phyloP scores from a whole-genome alignment of 2,797 vertebrate genomes.

The Characodon lateralis region DNA sequence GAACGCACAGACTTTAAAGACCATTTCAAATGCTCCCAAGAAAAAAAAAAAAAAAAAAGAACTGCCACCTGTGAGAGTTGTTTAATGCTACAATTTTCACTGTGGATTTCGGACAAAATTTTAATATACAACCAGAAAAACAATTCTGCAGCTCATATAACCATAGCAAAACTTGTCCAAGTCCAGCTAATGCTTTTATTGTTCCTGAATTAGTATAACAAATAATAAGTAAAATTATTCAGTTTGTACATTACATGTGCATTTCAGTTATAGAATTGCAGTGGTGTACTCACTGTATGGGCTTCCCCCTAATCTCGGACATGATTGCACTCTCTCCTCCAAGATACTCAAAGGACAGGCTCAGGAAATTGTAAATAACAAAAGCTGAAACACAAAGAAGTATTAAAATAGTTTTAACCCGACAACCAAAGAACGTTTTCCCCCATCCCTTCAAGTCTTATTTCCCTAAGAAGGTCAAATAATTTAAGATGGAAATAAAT shows the following conservation, averaged over 20 bases:
- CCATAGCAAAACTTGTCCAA: not conserved
- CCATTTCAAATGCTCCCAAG: constrained; percentile 17
- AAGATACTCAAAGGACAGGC: constrained; percentile 96
- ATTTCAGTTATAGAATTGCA: not conserved
- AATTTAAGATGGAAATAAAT: constrained; percentile 34
- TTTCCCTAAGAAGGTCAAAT: constrained; percentile 54
- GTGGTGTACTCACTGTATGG: constrained; percentile 84
- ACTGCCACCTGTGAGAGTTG: constrained; percentile 24
- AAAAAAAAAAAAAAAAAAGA: constrained; percentile 48
- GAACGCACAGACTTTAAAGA: constrained; percentile 17
- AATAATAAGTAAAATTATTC: not conserved
- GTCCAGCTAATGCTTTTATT: not conserved
- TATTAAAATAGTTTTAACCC: no score
- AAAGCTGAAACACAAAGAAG: constrained; percentile 84
- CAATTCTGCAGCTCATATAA: constrained; percentile 21
- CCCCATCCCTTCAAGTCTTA: constrained; percentile 34
- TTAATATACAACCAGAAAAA: constrained; percentile 10
- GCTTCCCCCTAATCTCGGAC: constrained; percentile 95
- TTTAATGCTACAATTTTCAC: constrained; percentile 29
- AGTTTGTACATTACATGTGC: not conserved
- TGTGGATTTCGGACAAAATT: constrained; percentile 7
- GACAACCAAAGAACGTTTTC: constrained; percentile 13
- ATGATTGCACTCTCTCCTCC: constrained; percentile 97
- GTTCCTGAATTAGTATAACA: not conserved
- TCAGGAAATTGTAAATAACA: constrained; percentile 98